Conservation (phyloP, 2,888 invertebrate species). For the Aphidius colemani region DNA sequence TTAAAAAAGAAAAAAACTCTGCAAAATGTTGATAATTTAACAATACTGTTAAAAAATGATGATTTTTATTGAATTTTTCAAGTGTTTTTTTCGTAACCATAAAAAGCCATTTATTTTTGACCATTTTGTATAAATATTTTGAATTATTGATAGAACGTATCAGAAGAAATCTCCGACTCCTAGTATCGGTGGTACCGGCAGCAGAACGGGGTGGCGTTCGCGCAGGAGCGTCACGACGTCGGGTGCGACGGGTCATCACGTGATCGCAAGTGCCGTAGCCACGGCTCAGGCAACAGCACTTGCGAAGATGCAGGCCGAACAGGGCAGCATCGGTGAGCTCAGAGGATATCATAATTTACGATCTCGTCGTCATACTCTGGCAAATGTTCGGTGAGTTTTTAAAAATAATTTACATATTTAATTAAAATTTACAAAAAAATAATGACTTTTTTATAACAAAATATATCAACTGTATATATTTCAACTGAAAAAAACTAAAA, state of each 20-base stretch:
- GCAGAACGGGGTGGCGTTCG: constrained; percentile 55
- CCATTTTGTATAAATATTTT: no score
- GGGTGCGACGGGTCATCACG: constrained; percentile 56
- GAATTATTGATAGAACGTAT: constrained; percentile 38
- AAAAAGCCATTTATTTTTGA: no score
- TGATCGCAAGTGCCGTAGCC: constrained; percentile 56
- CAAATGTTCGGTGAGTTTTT: constrained; percentile 86
- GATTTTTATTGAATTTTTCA: constrained; percentile 3
- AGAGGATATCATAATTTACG: constrained; percentile 88
- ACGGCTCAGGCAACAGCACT: constrained; percentile 58
- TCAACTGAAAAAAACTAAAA: background rate
- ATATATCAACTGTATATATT: background rate
- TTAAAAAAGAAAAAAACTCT: background rate
- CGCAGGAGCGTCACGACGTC: constrained; percentile 58
- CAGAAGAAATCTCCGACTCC: constrained; percentile 60
- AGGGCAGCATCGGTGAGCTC: constrained; percentile 87
- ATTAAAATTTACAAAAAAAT: background rate
- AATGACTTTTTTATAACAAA: background rate
- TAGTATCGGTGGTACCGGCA: constrained; percentile 47
- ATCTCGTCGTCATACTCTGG: constrained; percentile 85
- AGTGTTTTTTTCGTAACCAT: background rate
- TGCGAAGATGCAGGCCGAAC: constrained; percentile 88
- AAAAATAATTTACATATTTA: background rate
- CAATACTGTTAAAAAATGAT: background rate
- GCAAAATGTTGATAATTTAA: background rate